phyloP scores from a whole-genome alignment of 2,797 vertebrate species.

The Alfaro cultratus region DNA sequence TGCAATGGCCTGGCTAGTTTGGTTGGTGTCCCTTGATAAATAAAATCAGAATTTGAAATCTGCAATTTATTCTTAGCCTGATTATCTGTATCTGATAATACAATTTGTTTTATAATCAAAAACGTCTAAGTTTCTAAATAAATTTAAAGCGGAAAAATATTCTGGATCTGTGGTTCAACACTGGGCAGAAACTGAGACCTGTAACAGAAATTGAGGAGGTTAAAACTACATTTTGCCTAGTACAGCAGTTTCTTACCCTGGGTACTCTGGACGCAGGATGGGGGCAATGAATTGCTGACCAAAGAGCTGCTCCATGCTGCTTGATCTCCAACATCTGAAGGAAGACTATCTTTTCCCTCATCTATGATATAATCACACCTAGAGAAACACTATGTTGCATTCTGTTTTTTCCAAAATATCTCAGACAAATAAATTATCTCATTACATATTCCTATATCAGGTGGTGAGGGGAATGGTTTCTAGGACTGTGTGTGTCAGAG shows the following conservation, averaged over 20 bases:
- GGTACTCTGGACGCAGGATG: not conserved
- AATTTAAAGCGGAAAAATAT: not conserved
- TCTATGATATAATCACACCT: not conserved
- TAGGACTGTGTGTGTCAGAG: constrained; percentile 40
- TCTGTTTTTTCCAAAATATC: not conserved
- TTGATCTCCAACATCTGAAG: not conserved
- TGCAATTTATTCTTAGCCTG: not conserved
- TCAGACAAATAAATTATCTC: not conserved
- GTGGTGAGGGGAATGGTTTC: constrained; percentile 31
- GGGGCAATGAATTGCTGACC: not conserved
- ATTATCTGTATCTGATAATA: not conserved
- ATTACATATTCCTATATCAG: constrained; percentile 12
- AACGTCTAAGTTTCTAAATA: not conserved
- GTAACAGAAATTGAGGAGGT: not conserved
- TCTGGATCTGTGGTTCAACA: not conserved
- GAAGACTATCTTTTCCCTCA: not conserved
- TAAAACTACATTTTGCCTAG: not conserved
- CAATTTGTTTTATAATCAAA: not conserved
- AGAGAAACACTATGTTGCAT: not conserved
- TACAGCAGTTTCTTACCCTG: not conserved
- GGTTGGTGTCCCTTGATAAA: not conserved
- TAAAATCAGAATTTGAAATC: not conserved
- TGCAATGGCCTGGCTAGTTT: not conserved
- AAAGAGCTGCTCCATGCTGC: not conserved
- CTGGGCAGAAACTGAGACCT: not conserved